Conservation (phyloP, 2,888 invertebrate species). For the Galerucella pusilla region DNA sequence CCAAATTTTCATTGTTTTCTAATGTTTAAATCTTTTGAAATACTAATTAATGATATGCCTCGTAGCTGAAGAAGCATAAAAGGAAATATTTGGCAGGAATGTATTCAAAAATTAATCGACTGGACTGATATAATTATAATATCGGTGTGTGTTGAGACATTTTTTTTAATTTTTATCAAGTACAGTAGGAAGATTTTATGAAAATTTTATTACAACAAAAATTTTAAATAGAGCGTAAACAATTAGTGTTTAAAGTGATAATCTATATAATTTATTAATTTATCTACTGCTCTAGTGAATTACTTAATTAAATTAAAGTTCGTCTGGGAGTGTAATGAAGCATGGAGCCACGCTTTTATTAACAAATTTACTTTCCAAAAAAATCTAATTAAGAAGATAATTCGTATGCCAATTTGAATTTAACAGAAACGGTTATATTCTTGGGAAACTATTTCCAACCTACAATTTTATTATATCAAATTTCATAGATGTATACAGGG, state of each 20-base stretch:
- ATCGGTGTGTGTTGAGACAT: background rate
- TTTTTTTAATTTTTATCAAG: background rate
- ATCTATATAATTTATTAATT: slow-evolving; percentile 13
- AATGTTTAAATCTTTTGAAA: too few species aligned
- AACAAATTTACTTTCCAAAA: slow-evolving; percentile 22
- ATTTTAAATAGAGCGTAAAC: slow-evolving; percentile 20
- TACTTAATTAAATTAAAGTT: slow-evolving; percentile 22
- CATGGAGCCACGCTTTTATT: slow-evolving; percentile 16
- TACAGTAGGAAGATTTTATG: slow-evolving; percentile 5
- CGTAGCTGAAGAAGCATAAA: too few species aligned
- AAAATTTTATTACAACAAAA: background rate
- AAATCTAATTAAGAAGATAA: slow-evolving; percentile 11
- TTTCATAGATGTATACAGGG: too few species aligned
- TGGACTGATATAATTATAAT: background rate
- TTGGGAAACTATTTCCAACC: slow-evolving; percentile 5
- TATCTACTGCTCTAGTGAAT: slow-evolving; percentile 17
- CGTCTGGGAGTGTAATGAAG: slow-evolving; percentile 21
- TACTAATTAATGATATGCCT: too few species aligned
- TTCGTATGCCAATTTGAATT: background rate
- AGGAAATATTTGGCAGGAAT: too few species aligned
- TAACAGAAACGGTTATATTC: background rate
- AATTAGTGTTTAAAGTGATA: slow-evolving; percentile 18
- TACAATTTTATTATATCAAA: background rate
- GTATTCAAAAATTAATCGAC: background rate
- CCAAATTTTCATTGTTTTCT: too few species aligned